These are phyloP conservation scores for Platyrinchus mystaceus DNA, from an alignment of 2,797 vertebrate species.

Conservation along the genomic window DNA sequence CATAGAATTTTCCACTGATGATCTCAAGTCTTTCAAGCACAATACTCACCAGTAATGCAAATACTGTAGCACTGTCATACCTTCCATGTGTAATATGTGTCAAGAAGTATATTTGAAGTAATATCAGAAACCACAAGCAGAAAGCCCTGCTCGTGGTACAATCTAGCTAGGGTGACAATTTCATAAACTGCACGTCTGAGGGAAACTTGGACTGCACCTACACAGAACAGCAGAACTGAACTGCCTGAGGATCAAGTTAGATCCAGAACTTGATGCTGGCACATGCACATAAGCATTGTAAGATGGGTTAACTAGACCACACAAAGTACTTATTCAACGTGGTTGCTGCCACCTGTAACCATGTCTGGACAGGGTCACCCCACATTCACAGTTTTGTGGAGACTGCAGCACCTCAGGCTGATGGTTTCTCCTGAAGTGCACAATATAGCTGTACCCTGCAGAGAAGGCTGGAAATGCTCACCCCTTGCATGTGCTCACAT, in stretches of 20 bases:
- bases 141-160: not conserved
- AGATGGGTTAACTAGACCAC: not conserved
- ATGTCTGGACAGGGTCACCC: not conserved
- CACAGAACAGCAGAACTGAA: not conserved
- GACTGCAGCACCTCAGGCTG: not conserved
- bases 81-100: not conserved
- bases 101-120: not conserved
- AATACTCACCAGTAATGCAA: not conserved
- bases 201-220: not conserved
- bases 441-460: not conserved
- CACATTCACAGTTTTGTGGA: not conserved
- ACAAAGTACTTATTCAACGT: not conserved
- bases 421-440: not conserved
- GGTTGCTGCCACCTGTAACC: not conserved
- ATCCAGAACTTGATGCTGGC: not conserved
- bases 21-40: not conserved
- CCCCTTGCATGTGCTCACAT: not conserved
- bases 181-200: not conserved
- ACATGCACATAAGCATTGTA: not conserved
- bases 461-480: not conserved
- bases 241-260: not conserved
- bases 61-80: not conserved
- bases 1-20: not conserved
- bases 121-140: not conserved
- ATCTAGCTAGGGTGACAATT: not conserved